These are phyloP conservation scores for Datnioides undecimradiatus DNA, from an alignment of 2,113 vertebrate genomes.

Conservation along the genomic window DNA sequence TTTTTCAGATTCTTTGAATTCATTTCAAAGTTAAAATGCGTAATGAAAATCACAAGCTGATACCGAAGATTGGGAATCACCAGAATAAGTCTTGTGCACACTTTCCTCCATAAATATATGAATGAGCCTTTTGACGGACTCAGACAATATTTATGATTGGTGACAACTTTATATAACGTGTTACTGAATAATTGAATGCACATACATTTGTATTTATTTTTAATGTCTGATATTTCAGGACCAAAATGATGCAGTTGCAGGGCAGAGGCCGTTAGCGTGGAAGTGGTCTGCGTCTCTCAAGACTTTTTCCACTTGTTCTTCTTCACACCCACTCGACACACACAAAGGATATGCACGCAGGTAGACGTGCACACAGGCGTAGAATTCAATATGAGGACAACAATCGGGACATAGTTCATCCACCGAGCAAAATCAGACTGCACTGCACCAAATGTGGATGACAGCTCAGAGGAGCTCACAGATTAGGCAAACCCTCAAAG, in stretches of 20 bases:
- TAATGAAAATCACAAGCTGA: not conserved
- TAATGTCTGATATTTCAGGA: not conserved
- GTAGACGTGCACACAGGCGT: not conserved
- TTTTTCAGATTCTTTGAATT: too few relatives aligned
- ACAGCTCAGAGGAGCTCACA: slow-evolving; percentile 26
- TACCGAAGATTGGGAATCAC: not conserved
- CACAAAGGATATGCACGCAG: not conserved
- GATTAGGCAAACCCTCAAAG: slow-evolving; percentile 43
- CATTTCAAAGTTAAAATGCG: too few relatives aligned
- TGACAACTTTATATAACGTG: not conserved
- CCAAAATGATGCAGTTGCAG: not conserved
- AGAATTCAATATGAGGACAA: not conserved
- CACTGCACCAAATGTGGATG: slow-evolving; percentile 11
- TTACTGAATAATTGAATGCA: not conserved
- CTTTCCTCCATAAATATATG: not conserved
- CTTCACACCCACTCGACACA: not conserved
- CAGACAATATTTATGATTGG: not conserved
- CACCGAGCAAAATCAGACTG: not conserved
- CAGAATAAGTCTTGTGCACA: not conserved
- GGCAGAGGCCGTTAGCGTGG: not conserved
- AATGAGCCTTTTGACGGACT: not conserved
- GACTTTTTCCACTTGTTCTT: not conserved
- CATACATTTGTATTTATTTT: not conserved
- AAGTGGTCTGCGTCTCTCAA: not conserved
- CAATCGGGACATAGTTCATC: not conserved